A percentile compares a stretch with the other conserved stretches of the same genome.
Conservation (phyloP, 2,888 invertebrate genomes). For the Sesamia inferens region DNA sequence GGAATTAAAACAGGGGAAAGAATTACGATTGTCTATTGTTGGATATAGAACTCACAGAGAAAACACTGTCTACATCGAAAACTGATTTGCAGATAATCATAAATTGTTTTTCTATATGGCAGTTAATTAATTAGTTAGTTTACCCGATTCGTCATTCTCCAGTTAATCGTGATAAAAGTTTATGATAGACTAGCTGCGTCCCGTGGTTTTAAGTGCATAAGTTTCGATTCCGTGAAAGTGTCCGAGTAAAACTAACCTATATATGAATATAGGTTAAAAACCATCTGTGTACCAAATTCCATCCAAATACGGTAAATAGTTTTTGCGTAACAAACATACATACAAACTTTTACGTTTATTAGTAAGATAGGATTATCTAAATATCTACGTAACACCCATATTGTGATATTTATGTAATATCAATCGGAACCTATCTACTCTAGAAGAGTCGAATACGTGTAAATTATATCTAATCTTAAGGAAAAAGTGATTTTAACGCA, state of each 20-base stretch:
- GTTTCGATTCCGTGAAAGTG: too few relatives aligned
- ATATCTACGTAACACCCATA: slow-evolving; percentile 1
- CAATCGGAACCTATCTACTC: not conserved
- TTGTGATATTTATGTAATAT: not conserved
- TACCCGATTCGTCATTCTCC: too few relatives aligned
- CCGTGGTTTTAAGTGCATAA: too few relatives aligned
- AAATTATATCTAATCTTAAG: not conserved
- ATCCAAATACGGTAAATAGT: too few relatives aligned
- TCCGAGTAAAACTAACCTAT: too few relatives aligned
- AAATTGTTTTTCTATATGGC: too few relatives aligned
- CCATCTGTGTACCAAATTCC: too few relatives aligned
- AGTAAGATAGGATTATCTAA: not conserved
- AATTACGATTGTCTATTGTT: not conserved
- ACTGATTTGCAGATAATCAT: not conserved
- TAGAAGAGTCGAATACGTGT: not conserved
- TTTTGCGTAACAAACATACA: too few relatives aligned
- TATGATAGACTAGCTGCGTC: not conserved
- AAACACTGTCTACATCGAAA: not conserved
- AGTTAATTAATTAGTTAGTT: too few relatives aligned
- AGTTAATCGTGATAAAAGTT: not conserved
- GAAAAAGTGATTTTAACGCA: slow-evolving; percentile 10
- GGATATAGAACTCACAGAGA: not conserved
- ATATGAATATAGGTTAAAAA: too few relatives aligned
- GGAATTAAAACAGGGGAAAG: too few relatives aligned
- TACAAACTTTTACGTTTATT: too few relatives aligned